Percentiles rank a stretch among this genome's conserved stretches.
phyloP scores from a whole-genome alignment of 2,888 invertebrate species.

The Saturnia japonica region DNA sequence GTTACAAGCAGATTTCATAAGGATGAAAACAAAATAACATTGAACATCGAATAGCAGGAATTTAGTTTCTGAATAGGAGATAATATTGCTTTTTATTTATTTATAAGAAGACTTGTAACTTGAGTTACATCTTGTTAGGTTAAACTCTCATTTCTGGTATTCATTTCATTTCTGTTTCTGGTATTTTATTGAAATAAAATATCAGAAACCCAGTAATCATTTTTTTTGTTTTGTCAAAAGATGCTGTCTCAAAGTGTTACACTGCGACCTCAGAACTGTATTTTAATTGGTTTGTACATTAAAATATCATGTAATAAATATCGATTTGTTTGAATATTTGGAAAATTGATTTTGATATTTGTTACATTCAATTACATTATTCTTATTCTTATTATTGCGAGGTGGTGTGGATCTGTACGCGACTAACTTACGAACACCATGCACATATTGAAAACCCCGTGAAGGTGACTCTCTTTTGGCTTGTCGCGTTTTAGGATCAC shows the following conservation, averaged over 20 bases:
- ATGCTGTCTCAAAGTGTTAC: background rate
- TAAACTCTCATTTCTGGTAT: too few relatives aligned
- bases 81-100: background rate
- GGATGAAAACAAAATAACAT: constrained; percentile 9
- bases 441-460: too few relatives aligned
- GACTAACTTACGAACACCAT: too few relatives aligned
- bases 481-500: too few relatives aligned
- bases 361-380: background rate
- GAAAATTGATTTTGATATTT: background rate
- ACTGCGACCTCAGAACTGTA: background rate
- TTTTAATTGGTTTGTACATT: background rate
- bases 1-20: constrained; percentile 17
- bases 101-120: too few relatives aligned
- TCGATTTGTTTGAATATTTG: background rate
- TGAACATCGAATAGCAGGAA: background rate
- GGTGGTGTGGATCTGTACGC: too few relatives aligned
- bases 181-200: too few relatives aligned
- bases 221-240: background rate
- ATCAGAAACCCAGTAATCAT: background rate
- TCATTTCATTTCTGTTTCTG: too few relatives aligned
- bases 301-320: background rate
- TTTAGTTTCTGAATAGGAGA: background rate
- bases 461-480: too few relatives aligned
- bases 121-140: too few relatives aligned
- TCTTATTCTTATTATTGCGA: too few relatives aligned